Percentiles rank a stretch among this genome's conserved stretches.
phyloP scores from a whole-genome alignment of 2,888 invertebrate species.

The Sesamia inferens region DNA sequence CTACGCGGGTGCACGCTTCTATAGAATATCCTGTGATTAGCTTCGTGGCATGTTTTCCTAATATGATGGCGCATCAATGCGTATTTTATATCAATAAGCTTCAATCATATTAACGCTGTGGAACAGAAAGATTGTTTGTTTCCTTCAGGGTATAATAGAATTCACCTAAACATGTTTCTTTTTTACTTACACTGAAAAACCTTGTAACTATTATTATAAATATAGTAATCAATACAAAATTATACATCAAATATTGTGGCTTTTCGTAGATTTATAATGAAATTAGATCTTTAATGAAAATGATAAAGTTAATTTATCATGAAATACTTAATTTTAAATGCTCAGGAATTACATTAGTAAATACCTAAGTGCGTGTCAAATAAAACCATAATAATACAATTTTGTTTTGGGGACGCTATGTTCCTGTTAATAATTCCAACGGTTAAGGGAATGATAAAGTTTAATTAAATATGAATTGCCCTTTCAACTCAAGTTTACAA shows the following conservation, averaged over 20 bases:
- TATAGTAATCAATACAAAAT: neutral
- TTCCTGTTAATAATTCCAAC: neutral
- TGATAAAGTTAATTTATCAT: neutral
- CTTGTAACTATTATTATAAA: neutral
- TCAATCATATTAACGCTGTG: conserved; percentile 16
- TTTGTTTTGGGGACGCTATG: neutral
- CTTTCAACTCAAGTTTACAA: neutral
- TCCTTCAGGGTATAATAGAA: neutral
- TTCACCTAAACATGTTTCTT: neutral
- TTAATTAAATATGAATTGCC: neutral
- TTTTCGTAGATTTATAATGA: neutral
- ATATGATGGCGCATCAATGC: conserved; percentile 5
- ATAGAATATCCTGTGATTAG: conserved; percentile 31
- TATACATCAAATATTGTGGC: neutral
- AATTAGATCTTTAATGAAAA: too few species aligned
- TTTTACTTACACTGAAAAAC: neutral
- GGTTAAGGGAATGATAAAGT: neutral
- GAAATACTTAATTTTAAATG: neutral
- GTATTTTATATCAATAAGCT: neutral
- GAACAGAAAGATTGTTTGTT: neutral
- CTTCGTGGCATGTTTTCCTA: conserved; percentile 34
- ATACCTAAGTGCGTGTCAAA: neutral
- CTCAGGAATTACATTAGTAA: neutral
- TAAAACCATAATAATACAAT: neutral
- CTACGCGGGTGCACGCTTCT: conserved; percentile 9